Conservation (phyloP, 2,797 vertebrate genomes). For the Corythornis leucogaster region DNA sequence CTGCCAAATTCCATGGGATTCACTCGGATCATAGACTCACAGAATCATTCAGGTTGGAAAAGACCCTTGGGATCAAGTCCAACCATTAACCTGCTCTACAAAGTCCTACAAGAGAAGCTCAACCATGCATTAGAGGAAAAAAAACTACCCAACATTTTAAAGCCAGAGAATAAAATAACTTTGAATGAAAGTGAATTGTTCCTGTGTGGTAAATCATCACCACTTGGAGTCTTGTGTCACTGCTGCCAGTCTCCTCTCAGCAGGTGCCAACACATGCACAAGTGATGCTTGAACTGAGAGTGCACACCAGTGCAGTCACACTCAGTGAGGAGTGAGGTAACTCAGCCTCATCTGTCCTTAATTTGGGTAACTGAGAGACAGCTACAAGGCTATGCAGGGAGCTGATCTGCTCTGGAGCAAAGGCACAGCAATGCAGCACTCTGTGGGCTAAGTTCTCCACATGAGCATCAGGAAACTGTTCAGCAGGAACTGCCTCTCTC, state of each 20-base stretch:
- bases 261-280: background rate
- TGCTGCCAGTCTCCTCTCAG: background rate
- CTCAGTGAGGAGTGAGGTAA: background rate
- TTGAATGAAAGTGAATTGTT: background rate
- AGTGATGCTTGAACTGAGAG: accelerated
- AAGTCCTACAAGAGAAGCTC: background rate
- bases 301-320: background rate
- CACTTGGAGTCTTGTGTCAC: background rate
- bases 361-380: background rate
- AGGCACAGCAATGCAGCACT: background rate
- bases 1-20: background rate
- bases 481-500: background rate
- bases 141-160: background rate
- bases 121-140: background rate
- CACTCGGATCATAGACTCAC: background rate
- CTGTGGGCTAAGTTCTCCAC: background rate
- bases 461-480: background rate
- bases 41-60: too few relatives aligned
- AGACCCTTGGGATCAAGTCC: too few relatives aligned
- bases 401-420: background rate
- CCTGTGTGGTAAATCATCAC: background rate
- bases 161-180: background rate
- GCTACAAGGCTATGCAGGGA: background rate
- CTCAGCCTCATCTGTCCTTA: background rate
- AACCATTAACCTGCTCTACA: too few relatives aligned